Conservation (phyloP, 2,888 invertebrate genomes). For the Thumatha senex region DNA sequence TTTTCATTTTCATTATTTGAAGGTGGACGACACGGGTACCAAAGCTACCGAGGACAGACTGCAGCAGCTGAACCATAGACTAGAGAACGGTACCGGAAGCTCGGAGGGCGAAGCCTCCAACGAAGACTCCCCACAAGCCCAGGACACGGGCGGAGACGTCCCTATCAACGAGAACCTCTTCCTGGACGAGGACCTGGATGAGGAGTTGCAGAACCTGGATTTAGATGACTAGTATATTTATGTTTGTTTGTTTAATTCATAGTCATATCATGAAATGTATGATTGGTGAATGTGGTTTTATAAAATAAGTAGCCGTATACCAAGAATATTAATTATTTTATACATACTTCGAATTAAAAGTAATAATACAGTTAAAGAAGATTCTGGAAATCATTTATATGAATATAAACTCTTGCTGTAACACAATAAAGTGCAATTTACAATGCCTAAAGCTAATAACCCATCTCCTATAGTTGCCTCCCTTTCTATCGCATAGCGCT, state of each 20-base stretch:
- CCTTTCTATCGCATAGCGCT: too few relatives aligned
- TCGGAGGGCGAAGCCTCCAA: slow-evolving; percentile 36
- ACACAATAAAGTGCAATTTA: too few relatives aligned
- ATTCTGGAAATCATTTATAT: too few relatives aligned
- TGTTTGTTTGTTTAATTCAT: slow-evolving; percentile 1
- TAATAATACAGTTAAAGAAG: too few relatives aligned
- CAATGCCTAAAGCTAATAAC: too few relatives aligned
- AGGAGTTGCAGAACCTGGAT: slow-evolving; percentile 92
- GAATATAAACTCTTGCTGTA: too few relatives aligned
- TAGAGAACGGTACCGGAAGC: slow-evolving; percentile 50
- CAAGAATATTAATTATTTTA: too few relatives aligned
- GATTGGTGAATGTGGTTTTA: neutral
- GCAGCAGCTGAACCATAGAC: slow-evolving; percentile 65
- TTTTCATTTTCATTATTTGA: too few relatives aligned
- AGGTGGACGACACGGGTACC: slow-evolving; percentile 90
- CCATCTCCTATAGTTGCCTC: too few relatives aligned
- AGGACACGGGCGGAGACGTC: slow-evolving; percentile 76
- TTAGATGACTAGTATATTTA: slow-evolving; percentile 82
- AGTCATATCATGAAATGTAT: slow-evolving; percentile 2
- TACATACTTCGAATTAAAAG: too few relatives aligned
- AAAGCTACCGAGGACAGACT: slow-evolving; percentile 87
- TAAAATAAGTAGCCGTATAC: neutral
- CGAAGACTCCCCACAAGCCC: slow-evolving; percentile 41
- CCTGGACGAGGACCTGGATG: slow-evolving; percentile 92
- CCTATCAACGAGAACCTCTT: slow-evolving; percentile 97